phyloP scores from a whole-genome alignment of 1,140 invertebrate species.

The Micrasema longulum region DNA sequence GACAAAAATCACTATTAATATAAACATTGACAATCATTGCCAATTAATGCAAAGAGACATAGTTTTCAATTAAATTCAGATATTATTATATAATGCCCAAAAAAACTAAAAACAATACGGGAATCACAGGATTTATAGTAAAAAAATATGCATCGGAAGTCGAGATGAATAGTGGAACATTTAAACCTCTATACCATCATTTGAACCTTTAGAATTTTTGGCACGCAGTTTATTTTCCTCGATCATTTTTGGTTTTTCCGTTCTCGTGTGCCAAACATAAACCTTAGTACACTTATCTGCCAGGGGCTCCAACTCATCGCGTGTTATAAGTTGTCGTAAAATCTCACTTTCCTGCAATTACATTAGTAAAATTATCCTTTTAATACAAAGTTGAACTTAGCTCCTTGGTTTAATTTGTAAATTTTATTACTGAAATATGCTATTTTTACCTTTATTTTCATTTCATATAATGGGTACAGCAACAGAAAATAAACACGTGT shows the following conservation, averaged over 20 bases:
- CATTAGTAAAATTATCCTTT: too few relatives aligned
- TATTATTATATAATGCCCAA: not conserved
- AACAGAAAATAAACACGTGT: too few relatives aligned
- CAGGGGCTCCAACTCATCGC: constrained; percentile 87
- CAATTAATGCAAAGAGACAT: too few relatives aligned
- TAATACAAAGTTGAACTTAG: too few relatives aligned
- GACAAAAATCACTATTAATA: too few relatives aligned
- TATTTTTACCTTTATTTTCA: too few relatives aligned
- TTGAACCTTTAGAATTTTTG: constrained; percentile 64
- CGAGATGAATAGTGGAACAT: constrained; percentile 32
- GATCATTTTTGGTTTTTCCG: constrained; percentile 83
- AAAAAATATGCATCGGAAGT: constrained; percentile 13
- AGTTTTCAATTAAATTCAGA: too few relatives aligned
- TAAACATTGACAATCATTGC: too few relatives aligned
- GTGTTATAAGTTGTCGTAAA: constrained; percentile 81
- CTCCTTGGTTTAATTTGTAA: too few relatives aligned
- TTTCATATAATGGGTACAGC: too few relatives aligned
- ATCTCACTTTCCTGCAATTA: constrained; percentile 89
- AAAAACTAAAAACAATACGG: not conserved
- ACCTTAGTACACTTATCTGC: constrained; percentile 93
- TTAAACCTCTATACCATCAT: constrained; percentile 83
- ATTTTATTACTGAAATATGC: too few relatives aligned
- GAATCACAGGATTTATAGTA: constrained; percentile 11
- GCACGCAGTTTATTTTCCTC: constrained; percentile 72
- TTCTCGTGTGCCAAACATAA: constrained; percentile 97